Evolutionary conservation across 2,797 vertebrate species (phyloP).

Genomic region (Denticeps clupeoides): DNA sequence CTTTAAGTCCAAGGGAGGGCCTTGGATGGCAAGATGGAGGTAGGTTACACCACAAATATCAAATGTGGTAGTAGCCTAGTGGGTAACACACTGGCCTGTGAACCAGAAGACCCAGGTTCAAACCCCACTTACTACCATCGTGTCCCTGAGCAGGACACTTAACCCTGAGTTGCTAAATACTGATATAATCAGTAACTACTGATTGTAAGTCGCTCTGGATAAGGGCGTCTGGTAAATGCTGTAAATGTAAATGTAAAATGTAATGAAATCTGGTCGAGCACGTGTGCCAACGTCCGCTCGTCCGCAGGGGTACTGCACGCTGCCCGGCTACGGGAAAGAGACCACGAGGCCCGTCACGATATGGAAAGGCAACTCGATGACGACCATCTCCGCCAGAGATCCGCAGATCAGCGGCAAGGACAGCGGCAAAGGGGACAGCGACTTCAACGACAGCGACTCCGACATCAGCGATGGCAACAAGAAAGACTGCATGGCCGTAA

Average conservation of each 20-base stretch:
- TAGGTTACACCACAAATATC: no score
- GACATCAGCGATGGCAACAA: conserved; percentile 88
- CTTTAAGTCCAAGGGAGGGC: conserved; percentile 75
- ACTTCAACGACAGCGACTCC: conserved; percentile 95
- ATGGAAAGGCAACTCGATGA: conserved; percentile 93
- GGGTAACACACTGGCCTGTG: no score
- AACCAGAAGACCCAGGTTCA: no score
- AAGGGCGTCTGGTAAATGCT: no score
- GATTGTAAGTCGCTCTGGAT: no score
- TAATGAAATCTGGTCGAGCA: no score
- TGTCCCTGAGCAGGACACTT: no score
- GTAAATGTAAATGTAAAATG: no score
- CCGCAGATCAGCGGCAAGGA: conserved; percentile 96
- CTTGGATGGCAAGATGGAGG: conserved; percentile 73
- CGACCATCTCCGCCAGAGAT: conserved; percentile 79
- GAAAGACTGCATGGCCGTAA: conserved; percentile 70
- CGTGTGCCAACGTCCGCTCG: not conserved
- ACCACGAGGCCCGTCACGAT: conserved; percentile 72
- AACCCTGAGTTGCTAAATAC: no score
- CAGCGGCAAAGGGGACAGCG: conserved; percentile 95
- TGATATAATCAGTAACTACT: no score
- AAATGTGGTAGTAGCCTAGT: no score
- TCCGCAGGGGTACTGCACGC: conserved; percentile 70
- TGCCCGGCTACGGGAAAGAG: conserved; percentile 77
- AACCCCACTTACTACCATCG: no score